These are phyloP conservation scores for Labroides dimidiatus DNA, from an alignment of 2,797 vertebrate species.

Conservation along the genomic window DNA sequence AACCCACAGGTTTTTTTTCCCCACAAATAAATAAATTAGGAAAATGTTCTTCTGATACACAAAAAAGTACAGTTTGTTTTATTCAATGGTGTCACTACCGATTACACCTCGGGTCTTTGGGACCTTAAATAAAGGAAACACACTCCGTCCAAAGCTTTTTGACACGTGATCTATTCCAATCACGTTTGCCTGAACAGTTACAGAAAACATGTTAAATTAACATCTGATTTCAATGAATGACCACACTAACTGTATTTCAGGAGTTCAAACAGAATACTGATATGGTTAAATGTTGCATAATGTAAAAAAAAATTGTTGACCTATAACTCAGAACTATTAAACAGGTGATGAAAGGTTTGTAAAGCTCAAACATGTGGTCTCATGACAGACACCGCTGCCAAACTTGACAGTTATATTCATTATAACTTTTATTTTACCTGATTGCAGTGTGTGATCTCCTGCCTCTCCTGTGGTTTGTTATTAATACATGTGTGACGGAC, in stretches of 20 bases:
- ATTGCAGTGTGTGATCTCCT: slow-evolving; percentile 8
- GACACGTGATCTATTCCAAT: no score
- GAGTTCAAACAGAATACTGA: neutral
- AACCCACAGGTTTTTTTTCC: no score
- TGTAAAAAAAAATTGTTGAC: neutral
- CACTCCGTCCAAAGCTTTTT: no score
- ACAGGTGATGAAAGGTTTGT: neutral
- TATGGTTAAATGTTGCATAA: neutral
- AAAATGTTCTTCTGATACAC: no score
- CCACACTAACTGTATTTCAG: neutral
- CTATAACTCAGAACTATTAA: neutral
- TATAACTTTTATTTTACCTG: slow-evolving; percentile 30
- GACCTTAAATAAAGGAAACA: no score
- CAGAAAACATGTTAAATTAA: no score
- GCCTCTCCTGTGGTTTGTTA: neutral
- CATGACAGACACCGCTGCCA: neutral
- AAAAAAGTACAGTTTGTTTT: no score
- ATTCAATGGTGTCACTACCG: no score
- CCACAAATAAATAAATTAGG: no score
- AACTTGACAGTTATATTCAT: slow-evolving; percentile 7
- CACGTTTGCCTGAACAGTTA: no score
- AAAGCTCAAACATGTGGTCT: neutral
- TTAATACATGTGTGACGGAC: neutral
- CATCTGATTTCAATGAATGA: no score
- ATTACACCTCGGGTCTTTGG: no score